These are phyloP conservation scores for Sebastes hubbsi DNA, from an alignment of 2,797 vertebrate species.

Conservation along the genomic window DNA sequence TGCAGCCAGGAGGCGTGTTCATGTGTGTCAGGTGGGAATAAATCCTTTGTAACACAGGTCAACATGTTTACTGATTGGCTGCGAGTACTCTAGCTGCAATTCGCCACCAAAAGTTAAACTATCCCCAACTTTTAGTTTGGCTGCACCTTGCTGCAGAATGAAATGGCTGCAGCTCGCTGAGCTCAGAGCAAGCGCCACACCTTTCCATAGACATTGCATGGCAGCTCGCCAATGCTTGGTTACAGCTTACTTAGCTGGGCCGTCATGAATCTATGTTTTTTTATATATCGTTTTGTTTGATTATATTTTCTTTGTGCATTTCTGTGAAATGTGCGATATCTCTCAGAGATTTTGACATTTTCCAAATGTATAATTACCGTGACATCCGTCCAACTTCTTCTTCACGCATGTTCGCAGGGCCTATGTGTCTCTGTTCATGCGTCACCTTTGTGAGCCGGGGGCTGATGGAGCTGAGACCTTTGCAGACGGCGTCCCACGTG, in stretches of 20 bases:
- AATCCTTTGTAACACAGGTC: too few relatives aligned
- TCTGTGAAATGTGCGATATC: background rate
- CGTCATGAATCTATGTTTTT: background rate
- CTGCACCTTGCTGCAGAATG: too few relatives aligned
- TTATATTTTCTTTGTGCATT: background rate
- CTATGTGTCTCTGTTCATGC: slow-evolving; percentile 97
- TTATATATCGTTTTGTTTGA: background rate
- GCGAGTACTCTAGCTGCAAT: too few relatives aligned
- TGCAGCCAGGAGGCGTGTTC: too few relatives aligned
- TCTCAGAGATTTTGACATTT: background rate
- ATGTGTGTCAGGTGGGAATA: too few relatives aligned
- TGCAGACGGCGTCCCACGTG: slow-evolving; percentile 95
- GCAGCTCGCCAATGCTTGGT: too few relatives aligned
- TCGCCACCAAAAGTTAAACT: too few relatives aligned
- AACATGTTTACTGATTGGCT: too few relatives aligned
- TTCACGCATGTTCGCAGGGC: slow-evolving; percentile 79
- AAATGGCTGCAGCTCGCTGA: too few relatives aligned
- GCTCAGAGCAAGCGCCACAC: too few relatives aligned
- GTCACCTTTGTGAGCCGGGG: slow-evolving; percentile 96
- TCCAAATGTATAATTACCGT: background rate
- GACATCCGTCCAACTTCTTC: background rate
- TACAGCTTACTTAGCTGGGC: background rate
- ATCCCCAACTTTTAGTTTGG: too few relatives aligned
- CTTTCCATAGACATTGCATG: too few relatives aligned
- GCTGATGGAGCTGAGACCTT: slow-evolving; percentile 99